Percentiles rank a stretch among this genome's conserved stretches.
Evolutionary conservation across 2,888 invertebrate genomes (phyloP).

Genomic region (Pristionchus fissidentatus): DNA sequence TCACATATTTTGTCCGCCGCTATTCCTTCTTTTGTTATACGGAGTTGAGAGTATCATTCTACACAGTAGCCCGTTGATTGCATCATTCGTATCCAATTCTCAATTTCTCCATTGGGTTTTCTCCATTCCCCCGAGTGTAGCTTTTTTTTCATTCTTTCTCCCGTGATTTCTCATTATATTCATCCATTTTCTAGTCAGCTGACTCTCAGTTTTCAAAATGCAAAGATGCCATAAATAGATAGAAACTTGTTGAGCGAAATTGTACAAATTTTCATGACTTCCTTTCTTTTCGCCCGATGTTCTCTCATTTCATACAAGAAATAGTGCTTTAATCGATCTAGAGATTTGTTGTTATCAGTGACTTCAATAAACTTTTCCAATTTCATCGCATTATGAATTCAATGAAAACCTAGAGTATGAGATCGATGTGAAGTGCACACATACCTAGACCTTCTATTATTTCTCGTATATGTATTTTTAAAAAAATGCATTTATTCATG

Average conservation of each 20-base stretch:
- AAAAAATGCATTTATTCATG: not conserved
- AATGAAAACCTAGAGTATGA: no score
- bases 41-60: conserved; percentile 25
- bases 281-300: not conserved
- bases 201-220: not conserved
- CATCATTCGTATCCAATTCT: conserved; percentile 24
- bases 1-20: not conserved
- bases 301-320: not conserved
- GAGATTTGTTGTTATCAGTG: conserved; percentile 23
- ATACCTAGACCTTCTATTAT: not conserved
- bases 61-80: conserved; percentile 7
- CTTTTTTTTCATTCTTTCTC: not conserved
- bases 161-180: no score
- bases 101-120: conserved; percentile 25
- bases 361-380: no score
- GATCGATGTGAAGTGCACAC: no score
- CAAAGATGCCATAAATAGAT: conserved; percentile 17
- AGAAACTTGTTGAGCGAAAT: conserved; percentile 22
- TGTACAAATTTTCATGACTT: not conserved
- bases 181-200: not conserved
- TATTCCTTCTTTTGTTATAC: not conserved
- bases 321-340: not conserved
- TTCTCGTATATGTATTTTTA: not conserved
- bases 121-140: conserved; percentile 27
- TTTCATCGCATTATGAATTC: no score